phyloP scores from a whole-genome alignment of 2,797 vertebrate genomes.

The Leuciscus waleckii region DNA sequence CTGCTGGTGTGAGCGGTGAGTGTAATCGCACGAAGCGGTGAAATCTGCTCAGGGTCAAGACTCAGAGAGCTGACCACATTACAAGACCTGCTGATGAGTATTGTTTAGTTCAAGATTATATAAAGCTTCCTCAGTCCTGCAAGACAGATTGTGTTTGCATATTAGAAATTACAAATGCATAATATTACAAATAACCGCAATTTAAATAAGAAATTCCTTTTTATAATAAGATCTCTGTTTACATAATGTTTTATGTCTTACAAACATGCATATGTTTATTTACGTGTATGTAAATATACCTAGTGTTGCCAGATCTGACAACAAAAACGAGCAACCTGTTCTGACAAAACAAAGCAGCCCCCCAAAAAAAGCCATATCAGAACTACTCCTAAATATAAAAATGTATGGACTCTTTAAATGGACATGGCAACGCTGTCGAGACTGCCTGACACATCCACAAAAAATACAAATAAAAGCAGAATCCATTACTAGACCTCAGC shows the following conservation, averaged over 20 bases:
- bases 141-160: background rate
- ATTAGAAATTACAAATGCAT: background rate
- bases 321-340: background rate
- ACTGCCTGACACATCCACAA: background rate
- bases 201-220: background rate
- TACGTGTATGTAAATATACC: background rate
- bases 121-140: background rate
- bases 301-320: background rate
- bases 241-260: no score
- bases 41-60: slow-evolving; percentile 6
- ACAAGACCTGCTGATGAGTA: background rate
- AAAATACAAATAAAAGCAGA: background rate
- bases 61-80: background rate
- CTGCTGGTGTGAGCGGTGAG: slow-evolving; percentile 15
- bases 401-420: background rate
- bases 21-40: background rate
- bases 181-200: background rate
- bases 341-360: background rate
- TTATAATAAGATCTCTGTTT: no score
- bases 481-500: background rate
- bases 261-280: no score
- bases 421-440: background rate
- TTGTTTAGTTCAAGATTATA: background rate
- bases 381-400: background rate
- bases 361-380: background rate